A percentile compares a stretch with the other conserved stretches of the same genome.
phyloP scores from a whole-genome alignment of 2,888 invertebrate species.

The Andricus curvator region DNA sequence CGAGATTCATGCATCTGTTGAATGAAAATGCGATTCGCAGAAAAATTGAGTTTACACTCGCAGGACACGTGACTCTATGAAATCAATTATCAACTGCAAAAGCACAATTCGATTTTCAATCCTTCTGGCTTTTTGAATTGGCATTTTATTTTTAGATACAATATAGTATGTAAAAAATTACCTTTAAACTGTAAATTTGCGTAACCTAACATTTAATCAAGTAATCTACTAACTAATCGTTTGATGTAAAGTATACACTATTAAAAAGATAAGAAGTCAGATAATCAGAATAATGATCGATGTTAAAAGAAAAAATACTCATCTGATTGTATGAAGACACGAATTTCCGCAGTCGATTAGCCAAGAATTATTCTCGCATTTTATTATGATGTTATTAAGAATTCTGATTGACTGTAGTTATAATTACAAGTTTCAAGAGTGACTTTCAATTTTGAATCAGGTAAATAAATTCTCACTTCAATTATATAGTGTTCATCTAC shows the following conservation, averaged over 20 bases:
- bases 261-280: neutral
- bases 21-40: conserved; percentile 2
- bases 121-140: no score
- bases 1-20: conserved; percentile 11
- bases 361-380: neutral
- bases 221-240: neutral
- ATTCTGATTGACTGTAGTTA: neutral
- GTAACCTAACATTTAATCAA: neutral
- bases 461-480: conserved; percentile 12
- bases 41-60: neutral
- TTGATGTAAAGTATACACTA: neutral
- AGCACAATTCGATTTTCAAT: neutral
- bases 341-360: neutral
- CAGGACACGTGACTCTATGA: neutral
- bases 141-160: no score
- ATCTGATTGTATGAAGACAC: neutral
- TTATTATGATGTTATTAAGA: neutral
- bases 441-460: neutral
- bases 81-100: neutral
- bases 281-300: neutral
- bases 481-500: neutral
- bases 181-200: no score
- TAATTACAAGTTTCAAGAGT: neutral
- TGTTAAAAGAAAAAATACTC: neutral
- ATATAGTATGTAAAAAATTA: no score